These are phyloP conservation scores for Limnephilus rhombicus DNA, from an alignment of 2,888 invertebrate species.

Conservation along the genomic window DNA sequence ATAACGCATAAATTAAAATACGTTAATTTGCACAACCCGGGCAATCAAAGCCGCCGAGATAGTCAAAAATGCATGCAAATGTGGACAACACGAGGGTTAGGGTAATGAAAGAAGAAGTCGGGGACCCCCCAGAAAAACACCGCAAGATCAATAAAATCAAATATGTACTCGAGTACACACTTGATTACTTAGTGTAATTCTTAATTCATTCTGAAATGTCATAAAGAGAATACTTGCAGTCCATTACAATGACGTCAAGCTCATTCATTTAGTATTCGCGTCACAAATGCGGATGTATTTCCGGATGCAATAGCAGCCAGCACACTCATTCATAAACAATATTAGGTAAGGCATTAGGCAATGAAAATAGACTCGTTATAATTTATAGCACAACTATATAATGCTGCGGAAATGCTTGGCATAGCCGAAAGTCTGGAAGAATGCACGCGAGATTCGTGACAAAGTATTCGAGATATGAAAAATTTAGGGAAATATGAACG, in stretches of 20 bases:
- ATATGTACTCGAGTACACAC: too few species aligned
- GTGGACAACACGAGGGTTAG: too few species aligned
- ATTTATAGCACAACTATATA: background rate
- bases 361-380: background rate
- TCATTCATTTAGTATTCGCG: background rate
- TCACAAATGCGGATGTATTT: slow-evolving; percentile 18
- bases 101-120: too few species aligned
- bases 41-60: too few species aligned
- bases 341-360: background rate
- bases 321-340: background rate
- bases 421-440: background rate
- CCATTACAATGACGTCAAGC: background rate
- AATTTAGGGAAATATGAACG: background rate
- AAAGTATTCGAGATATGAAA: background rate
- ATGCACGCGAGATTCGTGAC: background rate
- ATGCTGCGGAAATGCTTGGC: background rate
- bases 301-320: background rate
- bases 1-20: too few species aligned
- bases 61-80: too few species aligned
- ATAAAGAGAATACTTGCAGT: background rate
- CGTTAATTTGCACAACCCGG: too few species aligned
- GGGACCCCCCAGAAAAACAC: too few species aligned
- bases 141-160: too few species aligned
- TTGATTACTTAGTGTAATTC: too few species aligned
- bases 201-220: too few species aligned